Base-by-base conservation (phyloP, 2,113 vertebrate genomes). In the Sterna hirundo region DNA sequence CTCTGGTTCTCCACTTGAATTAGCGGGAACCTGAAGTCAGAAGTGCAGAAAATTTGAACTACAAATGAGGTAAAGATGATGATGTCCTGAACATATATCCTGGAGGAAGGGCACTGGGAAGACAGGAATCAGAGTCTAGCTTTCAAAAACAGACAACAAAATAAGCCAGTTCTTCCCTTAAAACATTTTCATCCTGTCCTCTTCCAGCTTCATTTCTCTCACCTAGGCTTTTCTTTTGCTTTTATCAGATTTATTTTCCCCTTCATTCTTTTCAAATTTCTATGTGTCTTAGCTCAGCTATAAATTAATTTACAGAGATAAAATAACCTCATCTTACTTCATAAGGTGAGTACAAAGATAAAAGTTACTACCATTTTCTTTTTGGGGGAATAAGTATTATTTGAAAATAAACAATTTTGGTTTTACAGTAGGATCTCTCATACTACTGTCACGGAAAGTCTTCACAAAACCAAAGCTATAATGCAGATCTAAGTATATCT, bases 21-120 rank as follows among this genome's bases (percentile, higher is more conserved):
- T 91, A 57, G 71, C 16, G 5, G 69, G 95, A 88, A 89, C 36
- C 87, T 86, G 47, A 95, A 93, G 80, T 78, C 86, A 93, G 68
- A 94, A 81, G 64, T 25, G 54, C 81, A 95, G 84, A 96, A 96
- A 91, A 93, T 74, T 18, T 93, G 57, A 96, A 86, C 78, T 83
- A 85, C 47, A 85, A 92, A 96, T 76, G 75, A 90, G 57, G 75
- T 87, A 58, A 79, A 92, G 70, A 90, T 3, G 12, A 52, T 83
- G 86, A 86, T 77, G 40, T 65, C 83, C 88, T 83, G n/a, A 93
- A 87, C 13, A 84, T 25, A 69, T 4, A 86, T 71, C 38, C 74
- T 84, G 22, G 38, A 76, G 25, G 30, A 88, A 40, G 40, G 11
- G 72, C 32, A 68, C 26, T 49, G 27, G 13, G 64, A 74, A 74